These are phyloP conservation scores for Magallana ariakensis DNA, from an alignment of 1,140 invertebrate genomes.

Conservation along the genomic window DNA sequence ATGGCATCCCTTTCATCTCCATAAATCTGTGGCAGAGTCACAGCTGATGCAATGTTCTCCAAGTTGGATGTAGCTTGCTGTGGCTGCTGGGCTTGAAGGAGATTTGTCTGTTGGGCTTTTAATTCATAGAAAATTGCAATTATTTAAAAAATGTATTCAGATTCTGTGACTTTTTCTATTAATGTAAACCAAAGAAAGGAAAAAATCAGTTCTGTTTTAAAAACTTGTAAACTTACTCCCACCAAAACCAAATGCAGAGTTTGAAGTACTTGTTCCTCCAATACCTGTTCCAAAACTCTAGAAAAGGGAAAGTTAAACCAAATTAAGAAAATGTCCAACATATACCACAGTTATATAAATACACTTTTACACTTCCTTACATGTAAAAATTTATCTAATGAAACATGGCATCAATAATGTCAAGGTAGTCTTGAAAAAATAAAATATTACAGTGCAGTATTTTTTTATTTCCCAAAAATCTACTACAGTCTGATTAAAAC, in stretches of 20 bases:
- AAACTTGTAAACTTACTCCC: conserved; percentile 21
- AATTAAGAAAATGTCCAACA: too few species aligned
- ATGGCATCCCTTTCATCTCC: conserved; percentile 95
- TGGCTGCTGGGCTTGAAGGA: conserved; percentile 81
- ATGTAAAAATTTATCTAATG: too few species aligned
- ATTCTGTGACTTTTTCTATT: not conserved
- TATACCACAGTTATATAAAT: too few species aligned
- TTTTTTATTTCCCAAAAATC: too few species aligned
- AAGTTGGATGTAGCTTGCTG: conserved; percentile 84
- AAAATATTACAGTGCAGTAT: too few species aligned
- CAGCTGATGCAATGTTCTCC: conserved; percentile 82
- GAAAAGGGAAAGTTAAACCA: not conserved
- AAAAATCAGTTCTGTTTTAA: not conserved
- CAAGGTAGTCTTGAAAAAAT: too few species aligned
- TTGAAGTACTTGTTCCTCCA: not conserved
- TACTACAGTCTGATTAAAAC: too few species aligned
- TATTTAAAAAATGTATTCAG: not conserved
- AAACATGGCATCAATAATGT: too few species aligned
- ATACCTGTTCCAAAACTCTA: conserved; percentile 17
- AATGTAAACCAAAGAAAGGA: too few species aligned
- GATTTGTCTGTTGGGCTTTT: conserved; percentile 34
- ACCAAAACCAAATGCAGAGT: conserved; percentile 40
- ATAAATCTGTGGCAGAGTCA: conserved; percentile 92
- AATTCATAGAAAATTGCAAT: conserved; percentile 21
- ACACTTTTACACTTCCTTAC: too few species aligned